These are phyloP conservation scores for Falco columbarius DNA, from an alignment of 2,797 vertebrate species.

Conservation along the genomic window DNA sequence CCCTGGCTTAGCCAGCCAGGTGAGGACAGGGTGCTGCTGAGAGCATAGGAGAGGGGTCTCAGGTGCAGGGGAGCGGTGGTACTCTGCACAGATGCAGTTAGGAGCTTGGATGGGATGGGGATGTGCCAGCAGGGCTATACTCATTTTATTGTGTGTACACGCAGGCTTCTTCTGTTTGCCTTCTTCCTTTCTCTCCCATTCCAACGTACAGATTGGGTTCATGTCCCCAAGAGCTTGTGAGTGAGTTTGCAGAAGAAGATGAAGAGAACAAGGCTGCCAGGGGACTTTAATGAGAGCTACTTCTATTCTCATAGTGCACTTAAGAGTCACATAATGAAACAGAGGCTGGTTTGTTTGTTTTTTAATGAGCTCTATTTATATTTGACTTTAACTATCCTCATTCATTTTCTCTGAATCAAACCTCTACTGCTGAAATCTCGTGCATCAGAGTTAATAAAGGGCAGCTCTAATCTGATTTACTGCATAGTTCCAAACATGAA, in stretches of 20 bases:
- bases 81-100: background rate
- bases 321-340: constrained; percentile 55
- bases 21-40: background rate
- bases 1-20: background rate
- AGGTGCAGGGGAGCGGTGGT: background rate
- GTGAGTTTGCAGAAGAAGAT: background rate
- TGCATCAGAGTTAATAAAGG: constrained; percentile 43
- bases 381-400: constrained; percentile 63
- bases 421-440: constrained; percentile 11
- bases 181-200: background rate
- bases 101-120: background rate
- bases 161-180: background rate
- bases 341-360: constrained; percentile 54
- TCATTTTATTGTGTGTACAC: background rate
- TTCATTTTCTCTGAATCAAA: constrained; percentile 54
- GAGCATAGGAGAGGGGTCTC: background rate
- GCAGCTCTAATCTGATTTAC: constrained; percentile 46
- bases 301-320: constrained; percentile 9
- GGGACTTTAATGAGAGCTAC: constrained; percentile 31
- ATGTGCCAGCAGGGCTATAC: background rate
- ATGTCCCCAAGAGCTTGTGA: background rate
- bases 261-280: constrained; percentile 10
- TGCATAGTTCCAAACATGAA: background rate
- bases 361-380: constrained; percentile 66
- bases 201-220: background rate